A percentile compares a stretch with the other conserved stretches of the same genome.
These are phyloP conservation scores for Syritta pipiens DNA, from an alignment of 2,888 invertebrate genomes.

Conservation along the genomic window DNA sequence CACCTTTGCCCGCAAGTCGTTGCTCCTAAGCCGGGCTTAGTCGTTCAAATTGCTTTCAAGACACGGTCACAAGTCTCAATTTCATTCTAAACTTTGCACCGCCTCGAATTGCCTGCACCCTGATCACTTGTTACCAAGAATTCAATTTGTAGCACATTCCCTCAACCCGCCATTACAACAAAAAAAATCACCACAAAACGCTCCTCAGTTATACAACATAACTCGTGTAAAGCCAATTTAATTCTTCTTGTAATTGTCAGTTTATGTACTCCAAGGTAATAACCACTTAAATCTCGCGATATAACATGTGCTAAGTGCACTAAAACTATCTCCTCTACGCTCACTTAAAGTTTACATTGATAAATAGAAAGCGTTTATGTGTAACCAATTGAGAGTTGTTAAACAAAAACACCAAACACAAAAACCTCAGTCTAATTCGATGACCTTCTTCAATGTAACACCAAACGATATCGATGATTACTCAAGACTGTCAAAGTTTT, in stretches of 20 bases:
- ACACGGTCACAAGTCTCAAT: no score
- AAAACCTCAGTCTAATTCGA: conserved; percentile 5
- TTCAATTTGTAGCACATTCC: no score
- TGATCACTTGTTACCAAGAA: no score
- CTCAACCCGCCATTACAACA: no score
- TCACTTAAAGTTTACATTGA: conserved; percentile 4
- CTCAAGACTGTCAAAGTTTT: not conserved
- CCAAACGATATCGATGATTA: not conserved
- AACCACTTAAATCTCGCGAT: conserved; percentile 2
- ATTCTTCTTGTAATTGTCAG: conserved; percentile 14
- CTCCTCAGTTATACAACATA: not conserved
- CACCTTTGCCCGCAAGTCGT: no score
- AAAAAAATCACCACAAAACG: not conserved
- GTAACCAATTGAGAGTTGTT: conserved; percentile 3
- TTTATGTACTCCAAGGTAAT: conserved; percentile 8
- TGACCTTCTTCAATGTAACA: conserved; percentile 11
- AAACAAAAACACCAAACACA: not conserved
- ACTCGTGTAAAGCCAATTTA: conserved; percentile 7
- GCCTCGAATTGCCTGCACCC: no score
- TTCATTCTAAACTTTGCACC: no score
- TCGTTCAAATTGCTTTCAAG: no score
- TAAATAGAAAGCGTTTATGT: conserved; percentile 3
- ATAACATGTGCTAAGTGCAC: conserved; percentile 16
- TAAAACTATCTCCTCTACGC: not conserved
- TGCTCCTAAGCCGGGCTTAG: no score